phyloP scores from a whole-genome alignment of 2,113 vertebrate genomes.

The Burhinus oedicnemus region DNA sequence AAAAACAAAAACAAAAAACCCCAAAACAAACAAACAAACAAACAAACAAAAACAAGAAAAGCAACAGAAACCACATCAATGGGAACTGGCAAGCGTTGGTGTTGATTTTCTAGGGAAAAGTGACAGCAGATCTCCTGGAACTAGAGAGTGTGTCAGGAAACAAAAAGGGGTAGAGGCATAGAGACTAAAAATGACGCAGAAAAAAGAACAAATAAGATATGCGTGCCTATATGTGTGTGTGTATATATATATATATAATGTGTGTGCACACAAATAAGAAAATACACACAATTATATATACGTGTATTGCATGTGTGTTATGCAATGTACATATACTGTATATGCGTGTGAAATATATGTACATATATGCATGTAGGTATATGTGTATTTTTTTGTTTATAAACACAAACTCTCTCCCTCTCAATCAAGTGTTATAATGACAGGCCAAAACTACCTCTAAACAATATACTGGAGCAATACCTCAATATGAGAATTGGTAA shows the following conservation, averaged over 20 bases:
- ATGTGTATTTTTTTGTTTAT: background rate
- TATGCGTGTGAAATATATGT: accelerated
- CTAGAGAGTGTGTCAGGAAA: background rate
- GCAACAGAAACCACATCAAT: background rate
- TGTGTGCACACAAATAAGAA: background rate
- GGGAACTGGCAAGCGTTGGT: accelerated
- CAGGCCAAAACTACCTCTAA: background rate
- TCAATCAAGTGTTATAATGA: background rate
- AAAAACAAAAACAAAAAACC: no score
- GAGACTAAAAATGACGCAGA: background rate
- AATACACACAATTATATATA: background rate
- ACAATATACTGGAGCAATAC: background rate
- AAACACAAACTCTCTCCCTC: background rate
- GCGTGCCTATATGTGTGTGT: background rate
- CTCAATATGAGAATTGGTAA: background rate
- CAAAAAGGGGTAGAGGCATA: background rate
- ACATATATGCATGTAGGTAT: background rate
- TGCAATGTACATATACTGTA: accelerated
- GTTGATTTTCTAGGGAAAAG: background rate
- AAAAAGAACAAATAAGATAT: background rate
- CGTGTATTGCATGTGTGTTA: accelerated
- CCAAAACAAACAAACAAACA: no score
- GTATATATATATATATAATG: no score
- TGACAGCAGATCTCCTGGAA: background rate
- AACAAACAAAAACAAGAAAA: background rate